Base-by-base conservation (phyloP, 2,113 vertebrate species). In the Eudyptes chrysolophus region DNA sequence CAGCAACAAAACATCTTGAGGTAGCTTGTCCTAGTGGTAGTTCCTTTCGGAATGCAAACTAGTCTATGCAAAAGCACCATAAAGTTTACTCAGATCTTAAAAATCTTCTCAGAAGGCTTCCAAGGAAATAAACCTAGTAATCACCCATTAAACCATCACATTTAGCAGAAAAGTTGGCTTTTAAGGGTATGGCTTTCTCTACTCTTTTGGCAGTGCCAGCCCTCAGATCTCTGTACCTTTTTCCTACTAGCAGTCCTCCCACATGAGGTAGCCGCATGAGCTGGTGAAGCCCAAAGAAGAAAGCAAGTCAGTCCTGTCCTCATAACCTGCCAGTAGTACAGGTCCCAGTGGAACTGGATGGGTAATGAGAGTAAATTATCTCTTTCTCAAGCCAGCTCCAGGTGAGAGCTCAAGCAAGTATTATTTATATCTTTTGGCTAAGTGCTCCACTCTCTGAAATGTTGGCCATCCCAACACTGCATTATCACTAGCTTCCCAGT, bases 121-220 rank as follows among this genome's bases (percentile, higher is more conserved):
- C 49, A 83, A 84, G 76, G 64, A 96, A 69, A 94, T 95, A 95
- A 95, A 89, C 16, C 7, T 62, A 46, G 71, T 44, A 94, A 85
- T 88, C 34, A 21, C 20, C 10, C 57, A 61, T 55, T 82, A 89
- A 87, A 32, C 14, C 25, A 65, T 61, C 72, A 71, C 62, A 82
- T 62, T 89, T 68, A 78, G 32, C 38, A 70, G 79, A 92, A 80
- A 75, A 19, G 6, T 51, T 87, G 27, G 22, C 48, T 85, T 94
- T 87, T 71, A 65, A 76, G 44, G 34, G 24, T 78, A 87, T 60
- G 16, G 6, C 18, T 86, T 90, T 83, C 64, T 24, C 21, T 82
- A 25, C 29, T 76, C 18, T 74, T 42, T 30, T 20, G n/a, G n/a
- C 26, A 86, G 51, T 52, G 48, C 54, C 40, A 88, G 32, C 32